Percentiles rank a stretch among this genome's conserved stretches.
phyloP scores from a whole-genome alignment of 2,797 vertebrate species.

The Molossus molossus region DNA sequence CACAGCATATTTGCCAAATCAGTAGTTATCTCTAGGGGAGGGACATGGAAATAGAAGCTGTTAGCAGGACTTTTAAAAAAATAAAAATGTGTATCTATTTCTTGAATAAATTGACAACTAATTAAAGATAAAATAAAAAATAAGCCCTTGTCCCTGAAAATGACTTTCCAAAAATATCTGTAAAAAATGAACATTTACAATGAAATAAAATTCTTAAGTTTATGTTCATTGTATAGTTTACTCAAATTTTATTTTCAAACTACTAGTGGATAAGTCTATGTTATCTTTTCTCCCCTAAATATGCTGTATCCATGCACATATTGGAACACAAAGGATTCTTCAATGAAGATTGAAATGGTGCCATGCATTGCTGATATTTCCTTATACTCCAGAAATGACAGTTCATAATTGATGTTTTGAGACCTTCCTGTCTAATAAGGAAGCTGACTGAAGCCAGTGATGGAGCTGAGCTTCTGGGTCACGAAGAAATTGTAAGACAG shows the following conservation, averaged over 20 bases:
- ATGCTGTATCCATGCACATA: not conserved
- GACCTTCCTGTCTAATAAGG: not conserved
- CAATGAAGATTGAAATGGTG: not conserved
- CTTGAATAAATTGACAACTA: not conserved
- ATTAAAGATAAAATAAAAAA: conserved; percentile 29
- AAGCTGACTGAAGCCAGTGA: not conserved
- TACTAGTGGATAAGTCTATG: not conserved
- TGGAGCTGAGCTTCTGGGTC: not conserved
- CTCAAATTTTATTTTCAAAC: conserved; percentile 26
- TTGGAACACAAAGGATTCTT: not conserved
- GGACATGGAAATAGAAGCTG: not conserved
- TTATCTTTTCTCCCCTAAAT: not conserved
- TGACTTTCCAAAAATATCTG: conserved; percentile 31
- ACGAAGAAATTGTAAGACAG: not conserved
- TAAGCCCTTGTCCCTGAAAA: not conserved
- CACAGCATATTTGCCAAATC: not conserved
- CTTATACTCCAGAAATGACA: not conserved
- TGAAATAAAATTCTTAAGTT: conserved; percentile 29
- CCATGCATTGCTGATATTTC: too few species aligned
- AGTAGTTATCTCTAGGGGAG: not conserved
- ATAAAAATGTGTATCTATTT: not conserved
- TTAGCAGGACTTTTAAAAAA: not conserved
- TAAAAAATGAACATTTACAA: not conserved
- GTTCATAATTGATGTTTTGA: not conserved
- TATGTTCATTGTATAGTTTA: not conserved